A percentile compares a stretch with the other conserved stretches of the same genome.
phyloP scores from a whole-genome alignment of 2,888 invertebrate genomes.

The Lycaena phlaeas region DNA sequence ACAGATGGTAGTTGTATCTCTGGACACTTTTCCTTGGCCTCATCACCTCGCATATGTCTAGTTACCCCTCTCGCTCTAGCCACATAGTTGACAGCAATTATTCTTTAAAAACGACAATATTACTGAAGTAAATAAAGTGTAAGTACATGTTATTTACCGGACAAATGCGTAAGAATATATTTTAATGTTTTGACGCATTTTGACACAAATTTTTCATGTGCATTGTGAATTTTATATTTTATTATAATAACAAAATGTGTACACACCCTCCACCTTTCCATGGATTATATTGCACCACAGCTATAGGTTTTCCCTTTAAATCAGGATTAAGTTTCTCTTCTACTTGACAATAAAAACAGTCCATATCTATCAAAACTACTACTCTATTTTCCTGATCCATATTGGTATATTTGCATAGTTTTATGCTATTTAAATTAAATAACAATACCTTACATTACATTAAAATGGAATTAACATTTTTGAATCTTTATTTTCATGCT shows the following conservation, averaged over 20 bases:
- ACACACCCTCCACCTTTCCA: constrained; percentile 94
- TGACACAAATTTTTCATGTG: no score
- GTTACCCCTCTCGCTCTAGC: constrained; percentile 93
- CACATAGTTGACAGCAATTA: constrained; percentile 98
- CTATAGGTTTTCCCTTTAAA: constrained; percentile 90
- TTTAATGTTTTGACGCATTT: no score
- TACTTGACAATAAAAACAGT: constrained; percentile 99
- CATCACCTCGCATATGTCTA: constrained; percentile 91
- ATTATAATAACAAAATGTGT: neutral
- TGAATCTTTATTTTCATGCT: no score
- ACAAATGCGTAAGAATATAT: neutral
- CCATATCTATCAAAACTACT: constrained; percentile 96
- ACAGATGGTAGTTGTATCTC: constrained; percentile 88
- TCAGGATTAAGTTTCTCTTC: constrained; percentile 92
- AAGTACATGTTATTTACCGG: neutral
- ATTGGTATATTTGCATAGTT: neutral
- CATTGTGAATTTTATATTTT: neutral
- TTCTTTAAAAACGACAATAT: constrained; percentile 65
- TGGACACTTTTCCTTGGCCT: constrained; percentile 91
- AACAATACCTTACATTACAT: neutral
- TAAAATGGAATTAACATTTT: no score
- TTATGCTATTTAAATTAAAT: neutral
- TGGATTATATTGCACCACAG: constrained; percentile 96
- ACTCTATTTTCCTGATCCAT: constrained; percentile 76
- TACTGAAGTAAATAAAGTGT: no score